phyloP scores from a whole-genome alignment of 1,140 invertebrate species.

The Drosophila miranda region DNA sequence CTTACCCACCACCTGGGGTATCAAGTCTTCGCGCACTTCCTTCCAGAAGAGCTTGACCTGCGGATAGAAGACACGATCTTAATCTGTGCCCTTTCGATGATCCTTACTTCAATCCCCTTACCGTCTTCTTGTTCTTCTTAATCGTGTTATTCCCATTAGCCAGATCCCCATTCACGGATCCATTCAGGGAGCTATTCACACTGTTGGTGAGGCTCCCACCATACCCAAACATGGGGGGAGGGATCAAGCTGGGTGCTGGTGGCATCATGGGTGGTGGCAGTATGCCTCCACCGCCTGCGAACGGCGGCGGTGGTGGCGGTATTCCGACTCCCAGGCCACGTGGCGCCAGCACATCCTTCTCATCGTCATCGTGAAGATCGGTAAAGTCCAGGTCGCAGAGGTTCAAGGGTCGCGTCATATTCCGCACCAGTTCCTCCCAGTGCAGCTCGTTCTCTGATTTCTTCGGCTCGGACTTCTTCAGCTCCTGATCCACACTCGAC shows the following conservation, averaged over 20 bases:
- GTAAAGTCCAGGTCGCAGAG: constrained; percentile 98
- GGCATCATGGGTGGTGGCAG: constrained; percentile 82
- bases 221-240: constrained; percentile 83
- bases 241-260: constrained; percentile 77
- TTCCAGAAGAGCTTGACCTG: constrained; percentile 98
- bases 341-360: constrained; percentile 85
- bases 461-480: constrained; percentile 84
- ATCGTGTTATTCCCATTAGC: constrained; percentile 82
- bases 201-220: constrained; percentile 74
- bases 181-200: constrained; percentile 79
- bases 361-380: constrained; percentile 92
- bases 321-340: constrained; percentile 85
- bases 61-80: neutral
- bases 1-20: constrained; percentile 86
- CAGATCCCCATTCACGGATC: constrained; percentile 79
- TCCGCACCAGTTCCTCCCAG: constrained; percentile 95
- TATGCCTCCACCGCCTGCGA: constrained; percentile 57
- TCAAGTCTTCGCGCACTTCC: constrained; percentile 93
- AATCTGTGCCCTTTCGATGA: neutral
- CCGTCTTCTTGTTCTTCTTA: constrained; percentile 98
- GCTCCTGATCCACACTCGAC: constrained; percentile 84
- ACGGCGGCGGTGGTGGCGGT: constrained; percentile 88
- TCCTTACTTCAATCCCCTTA: constrained; percentile 23
- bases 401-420: constrained; percentile 91
- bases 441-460: constrained; percentile 96